phyloP scores from a whole-genome alignment of 1,140 invertebrate genomes.

The Chymomyza costata region DNA sequence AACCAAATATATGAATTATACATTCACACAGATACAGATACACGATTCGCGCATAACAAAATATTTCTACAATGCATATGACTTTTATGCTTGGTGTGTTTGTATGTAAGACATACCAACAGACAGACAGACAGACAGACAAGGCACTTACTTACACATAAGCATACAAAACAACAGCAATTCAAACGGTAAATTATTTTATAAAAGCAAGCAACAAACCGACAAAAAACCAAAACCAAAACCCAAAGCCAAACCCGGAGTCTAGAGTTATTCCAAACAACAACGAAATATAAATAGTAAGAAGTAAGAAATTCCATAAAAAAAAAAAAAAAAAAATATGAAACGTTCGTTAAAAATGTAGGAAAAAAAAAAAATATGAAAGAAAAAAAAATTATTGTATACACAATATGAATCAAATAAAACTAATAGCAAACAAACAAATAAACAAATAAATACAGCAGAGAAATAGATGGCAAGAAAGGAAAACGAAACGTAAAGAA shows the following conservation, averaged over 20 bases:
- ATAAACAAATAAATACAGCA: background rate
- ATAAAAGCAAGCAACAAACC: constrained; percentile 46
- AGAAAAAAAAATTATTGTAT: constrained; percentile 16
- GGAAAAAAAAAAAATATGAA: constrained; percentile 25
- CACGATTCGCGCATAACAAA: constrained; percentile 8
- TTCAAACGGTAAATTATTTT: constrained; percentile 72
- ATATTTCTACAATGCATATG: constrained; percentile 11
- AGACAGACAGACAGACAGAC: background rate
- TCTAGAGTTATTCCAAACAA: too few species aligned
- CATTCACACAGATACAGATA: constrained; percentile 30
- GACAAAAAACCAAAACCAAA: constrained; percentile 20
- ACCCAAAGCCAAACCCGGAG: too few species aligned
- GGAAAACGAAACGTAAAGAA: constrained; percentile 12
- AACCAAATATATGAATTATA: constrained; percentile 64
- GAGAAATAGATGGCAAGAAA: too few species aligned
- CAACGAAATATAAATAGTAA: constrained; percentile 36
- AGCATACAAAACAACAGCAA: constrained; percentile 38
- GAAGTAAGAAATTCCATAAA: constrained; percentile 43
- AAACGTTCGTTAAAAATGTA: constrained; percentile 37
- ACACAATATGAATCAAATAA: constrained; percentile 34
- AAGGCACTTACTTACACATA: constrained; percentile 30
- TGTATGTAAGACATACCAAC: constrained; percentile 7
- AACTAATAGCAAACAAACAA: constrained; percentile 15
- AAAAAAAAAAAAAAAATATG: constrained; percentile 25
- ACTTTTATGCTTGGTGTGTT: constrained; percentile 1